Evolutionary conservation across 2,113 vertebrate species (phyloP), one percentile per base, ranked within the genome.

Genomic region (Passer domesticus): DNA sequence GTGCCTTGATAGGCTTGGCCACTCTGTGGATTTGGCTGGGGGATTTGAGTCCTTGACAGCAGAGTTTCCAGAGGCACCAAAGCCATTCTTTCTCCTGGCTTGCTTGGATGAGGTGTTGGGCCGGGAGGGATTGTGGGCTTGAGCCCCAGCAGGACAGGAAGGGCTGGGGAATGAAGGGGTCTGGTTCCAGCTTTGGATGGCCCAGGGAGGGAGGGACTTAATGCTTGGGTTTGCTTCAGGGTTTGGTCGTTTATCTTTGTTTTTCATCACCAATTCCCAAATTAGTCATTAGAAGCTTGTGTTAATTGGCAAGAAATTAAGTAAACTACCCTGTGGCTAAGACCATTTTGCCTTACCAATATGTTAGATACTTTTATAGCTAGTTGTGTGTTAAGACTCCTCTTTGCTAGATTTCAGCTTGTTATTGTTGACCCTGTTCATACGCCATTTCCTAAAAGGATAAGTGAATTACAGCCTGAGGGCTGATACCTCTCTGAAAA

Each of bases 231-330:
- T 35, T 20, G 6, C 37, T 44, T 30, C 31, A 9, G 30, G 2
- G 13, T 22, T 70, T 33, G 9, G 18, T 35, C 31, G 23, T 10
- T 81, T 50, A 6, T 5, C 14, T 35, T 46, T 0, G 0, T 12
- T 89, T 72, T 44, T 58, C 17, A 5, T 25, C 59, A 59, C n/a
- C 39, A 55, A 6, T 43, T 35, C 33, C 3, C 77, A 62, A 60
- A 82, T 7, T 11, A 2, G 43, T 63, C 64, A 27, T 95, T 92
- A 92, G 43, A 62, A 69, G 37, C 70, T 80, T 58, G 66, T 49
- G 37, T 53, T 90, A 94, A 91, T 23, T 66, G 22, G 53, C 49
- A 90, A 41, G 63, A 88, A 76, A 94, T 94, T 83, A 94, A 90
- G 53, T 17, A 49, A 91, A 90, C 46, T 52, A 56, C 49, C 87